A percentile compares a stretch with the other conserved stretches of the same genome.
Evolutionary conservation across 23 tunicate species (phyloP).

Genomic region (Trididemnum miniatum): DNA sequence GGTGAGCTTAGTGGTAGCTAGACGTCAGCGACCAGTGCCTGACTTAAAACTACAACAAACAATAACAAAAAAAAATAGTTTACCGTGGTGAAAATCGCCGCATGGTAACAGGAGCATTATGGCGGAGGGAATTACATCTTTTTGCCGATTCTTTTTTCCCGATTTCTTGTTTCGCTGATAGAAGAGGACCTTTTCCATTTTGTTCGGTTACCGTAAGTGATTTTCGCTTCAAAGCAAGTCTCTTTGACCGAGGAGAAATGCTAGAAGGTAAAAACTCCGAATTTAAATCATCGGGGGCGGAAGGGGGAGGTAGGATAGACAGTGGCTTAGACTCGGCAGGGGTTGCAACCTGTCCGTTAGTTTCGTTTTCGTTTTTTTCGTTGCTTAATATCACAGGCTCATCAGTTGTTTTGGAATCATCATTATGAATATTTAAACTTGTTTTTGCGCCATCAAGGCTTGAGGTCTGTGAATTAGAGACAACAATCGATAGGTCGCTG

Average conservation of each 20-base stretch:
- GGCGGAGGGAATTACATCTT: not conserved
- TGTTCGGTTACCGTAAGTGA: not conserved
- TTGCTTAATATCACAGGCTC: not conserved
- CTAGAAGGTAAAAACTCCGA: no score
- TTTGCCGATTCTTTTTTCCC: not conserved
- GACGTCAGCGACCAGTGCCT: no score
- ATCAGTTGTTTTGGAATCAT: not conserved
- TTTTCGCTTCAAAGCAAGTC: conserved; percentile 5
- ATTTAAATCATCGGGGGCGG: no score
- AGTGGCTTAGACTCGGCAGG: no score
- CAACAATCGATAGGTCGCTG: not conserved
- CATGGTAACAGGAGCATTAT: conserved; percentile 39
- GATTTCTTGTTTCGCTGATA: not conserved
- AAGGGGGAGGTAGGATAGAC: no score
- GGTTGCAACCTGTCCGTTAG: no score
- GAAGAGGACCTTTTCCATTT: not conserved
- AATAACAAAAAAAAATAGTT: not conserved
- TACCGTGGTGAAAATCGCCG: conserved; percentile 57
- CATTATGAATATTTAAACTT: not conserved
- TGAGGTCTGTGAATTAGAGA: not conserved
- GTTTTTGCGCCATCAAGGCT: not conserved
- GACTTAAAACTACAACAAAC: no score
- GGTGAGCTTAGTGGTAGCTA: no score
- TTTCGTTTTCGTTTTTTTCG: not conserved
- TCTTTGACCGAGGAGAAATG: conserved; percentile 7